Percentiles rank a stretch among this genome's conserved stretches.
Evolutionary conservation across 2,113 vertebrate genomes (phyloP).

Genomic region (Alligator mississippiensis): DNA sequence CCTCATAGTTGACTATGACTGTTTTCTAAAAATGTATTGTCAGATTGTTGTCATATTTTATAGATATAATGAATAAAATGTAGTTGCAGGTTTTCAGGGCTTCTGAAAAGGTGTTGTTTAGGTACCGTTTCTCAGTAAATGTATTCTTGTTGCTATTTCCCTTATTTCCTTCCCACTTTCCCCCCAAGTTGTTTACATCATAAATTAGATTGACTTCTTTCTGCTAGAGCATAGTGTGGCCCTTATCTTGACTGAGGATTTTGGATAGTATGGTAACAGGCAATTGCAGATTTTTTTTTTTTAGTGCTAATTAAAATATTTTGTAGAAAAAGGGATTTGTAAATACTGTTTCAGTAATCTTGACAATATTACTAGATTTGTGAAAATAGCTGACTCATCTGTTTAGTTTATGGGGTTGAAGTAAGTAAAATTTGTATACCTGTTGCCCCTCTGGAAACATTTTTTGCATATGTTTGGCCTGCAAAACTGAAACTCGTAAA

Average conservation of each 20-base stretch:
- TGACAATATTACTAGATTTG: not conserved
- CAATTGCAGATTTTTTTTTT: not conserved
- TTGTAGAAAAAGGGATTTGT: not conserved
- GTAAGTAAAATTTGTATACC: not conserved
- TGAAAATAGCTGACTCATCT: not conserved
- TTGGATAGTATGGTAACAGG: not conserved
- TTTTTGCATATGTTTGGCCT: not conserved
- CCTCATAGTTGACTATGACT: not conserved
- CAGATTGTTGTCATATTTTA: not conserved
- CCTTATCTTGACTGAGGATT: not conserved
- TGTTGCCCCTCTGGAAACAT: not conserved
- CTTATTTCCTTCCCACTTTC: not conserved
- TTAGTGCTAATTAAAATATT: not conserved
- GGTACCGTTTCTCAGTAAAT: not conserved
- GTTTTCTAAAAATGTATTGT: fast-evolving
- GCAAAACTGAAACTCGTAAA: not conserved
- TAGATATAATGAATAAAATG: not conserved
- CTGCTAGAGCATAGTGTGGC: not conserved
- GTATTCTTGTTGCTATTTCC: not conserved
- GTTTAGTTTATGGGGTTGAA: not conserved
- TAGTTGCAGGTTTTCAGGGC: not conserved
- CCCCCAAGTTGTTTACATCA: not conserved
- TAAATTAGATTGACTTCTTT: not conserved
- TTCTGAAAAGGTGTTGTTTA: not conserved
- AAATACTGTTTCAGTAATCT: slow-evolving; percentile 10